Evolutionary conservation across 1,140 invertebrate genomes (phyloP).

Genomic region (Spodoptera litura): DNA sequence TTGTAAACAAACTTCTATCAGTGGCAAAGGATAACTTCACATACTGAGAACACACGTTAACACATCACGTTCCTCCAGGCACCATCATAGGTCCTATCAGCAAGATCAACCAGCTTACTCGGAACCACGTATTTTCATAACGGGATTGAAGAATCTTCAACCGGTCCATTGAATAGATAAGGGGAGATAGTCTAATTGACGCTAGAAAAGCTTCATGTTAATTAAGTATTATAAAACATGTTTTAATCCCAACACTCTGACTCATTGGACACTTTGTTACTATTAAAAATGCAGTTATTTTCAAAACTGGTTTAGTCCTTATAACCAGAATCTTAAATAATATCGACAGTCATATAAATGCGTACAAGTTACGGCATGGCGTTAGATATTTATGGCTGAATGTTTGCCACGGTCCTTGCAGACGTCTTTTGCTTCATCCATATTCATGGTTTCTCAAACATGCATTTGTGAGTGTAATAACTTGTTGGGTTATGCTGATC

Average conservation of each 20-base stretch:
- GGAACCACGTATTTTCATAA: slow-evolving; percentile 37
- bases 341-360: slow-evolving; percentile 29
- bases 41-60: neutral
- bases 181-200: slow-evolving; percentile 39
- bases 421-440: slow-evolving; percentile 20
- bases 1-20: neutral
- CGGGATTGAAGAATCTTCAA: slow-evolving; percentile 13
- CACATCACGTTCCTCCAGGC: slow-evolving; percentile 21
- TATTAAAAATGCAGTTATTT: slow-evolving; percentile 6
- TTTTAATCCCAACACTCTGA: slow-evolving; percentile 25
- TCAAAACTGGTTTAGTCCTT: slow-evolving; percentile 4
- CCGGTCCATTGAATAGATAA: slow-evolving; percentile 38
- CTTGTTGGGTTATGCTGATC: slow-evolving; percentile 20
- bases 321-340: slow-evolving; percentile 1
- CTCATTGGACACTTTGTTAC: neutral
- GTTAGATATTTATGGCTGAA: slow-evolving; percentile 26
- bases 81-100: slow-evolving; percentile 28
- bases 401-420: slow-evolving; percentile 25
- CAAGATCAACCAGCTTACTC: slow-evolving; percentile 27
- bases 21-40: neutral
- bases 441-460: slow-evolving; percentile 28
- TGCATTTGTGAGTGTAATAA: slow-evolving; percentile 32
- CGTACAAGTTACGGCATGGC: slow-evolving; percentile 14
- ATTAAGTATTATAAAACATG: slow-evolving; percentile 40
- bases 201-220: slow-evolving; percentile 7